Conservation (phyloP, 2,113 vertebrate species). For the Corythoichthys intestinalis region DNA sequence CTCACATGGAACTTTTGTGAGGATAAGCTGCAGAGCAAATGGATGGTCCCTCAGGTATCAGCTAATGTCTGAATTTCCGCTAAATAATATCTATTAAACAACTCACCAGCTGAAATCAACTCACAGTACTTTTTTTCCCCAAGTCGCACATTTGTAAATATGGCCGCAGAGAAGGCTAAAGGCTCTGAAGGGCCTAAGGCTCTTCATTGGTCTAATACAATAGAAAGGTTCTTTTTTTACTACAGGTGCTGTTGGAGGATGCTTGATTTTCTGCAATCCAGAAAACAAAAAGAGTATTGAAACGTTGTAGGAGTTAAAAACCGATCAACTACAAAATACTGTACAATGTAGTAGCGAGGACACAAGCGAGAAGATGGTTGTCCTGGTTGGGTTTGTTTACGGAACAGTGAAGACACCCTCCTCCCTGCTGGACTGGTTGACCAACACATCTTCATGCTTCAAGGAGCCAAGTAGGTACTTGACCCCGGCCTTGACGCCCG, state of each 20-base stretch:
- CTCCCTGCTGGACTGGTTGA: slow-evolving; percentile 69
- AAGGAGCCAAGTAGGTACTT: slow-evolving; percentile 69
- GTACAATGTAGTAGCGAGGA: slow-evolving; percentile 6
- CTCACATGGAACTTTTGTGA: too few species aligned
- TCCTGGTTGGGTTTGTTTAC: slow-evolving; percentile 13
- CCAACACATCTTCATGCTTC: slow-evolving; percentile 61
- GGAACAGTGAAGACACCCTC: slow-evolving; percentile 49
- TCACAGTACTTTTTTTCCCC: slow-evolving; percentile 16
- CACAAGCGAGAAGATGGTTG: background rate
- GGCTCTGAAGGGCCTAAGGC: background rate
- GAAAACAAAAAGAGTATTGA: background rate
- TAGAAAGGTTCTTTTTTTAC: background rate
- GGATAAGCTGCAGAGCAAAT: too few species aligned
- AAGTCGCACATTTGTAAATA: background rate
- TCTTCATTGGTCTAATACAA: background rate
- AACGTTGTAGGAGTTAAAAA: background rate
- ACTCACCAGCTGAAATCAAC: background rate
- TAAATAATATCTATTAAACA: too few species aligned
- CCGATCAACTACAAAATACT: background rate
- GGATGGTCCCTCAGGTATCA: too few species aligned
- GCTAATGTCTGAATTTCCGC: slow-evolving; percentile 25
- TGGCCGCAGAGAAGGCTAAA: background rate
- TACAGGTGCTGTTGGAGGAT: background rate
- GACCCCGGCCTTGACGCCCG: slow-evolving; percentile 74
- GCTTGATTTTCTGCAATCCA: background rate